Percentiles rank a stretch among this genome's conserved stretches.
Conservation (phyloP, 2,797 vertebrate species). For the Enteromius thamalakanensis region DNA sequence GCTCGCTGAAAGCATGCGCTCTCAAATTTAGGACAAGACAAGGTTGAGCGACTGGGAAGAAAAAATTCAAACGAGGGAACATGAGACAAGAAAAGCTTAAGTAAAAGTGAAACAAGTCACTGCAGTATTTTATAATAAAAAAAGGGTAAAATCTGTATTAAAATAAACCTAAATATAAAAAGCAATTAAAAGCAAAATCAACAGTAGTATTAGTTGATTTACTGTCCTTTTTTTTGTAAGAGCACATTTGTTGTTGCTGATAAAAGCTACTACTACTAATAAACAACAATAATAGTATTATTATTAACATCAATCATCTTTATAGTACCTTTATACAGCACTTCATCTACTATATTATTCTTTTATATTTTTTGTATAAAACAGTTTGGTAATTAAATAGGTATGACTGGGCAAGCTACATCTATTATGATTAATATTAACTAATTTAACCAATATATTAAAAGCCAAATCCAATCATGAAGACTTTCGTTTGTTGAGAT, state of each 20-base stretch:
- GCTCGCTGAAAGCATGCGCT: background rate
- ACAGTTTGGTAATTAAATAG: background rate
- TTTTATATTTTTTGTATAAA: background rate
- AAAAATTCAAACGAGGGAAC: background rate
- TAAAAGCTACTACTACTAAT: background rate
- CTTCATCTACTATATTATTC: background rate
- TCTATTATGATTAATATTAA: background rate
- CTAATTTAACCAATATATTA: background rate
- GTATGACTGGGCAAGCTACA: background rate
- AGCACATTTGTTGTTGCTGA: background rate
- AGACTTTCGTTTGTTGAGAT: background rate
- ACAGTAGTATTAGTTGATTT: background rate
- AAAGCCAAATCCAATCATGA: background rate
- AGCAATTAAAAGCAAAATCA: background rate
- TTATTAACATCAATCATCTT: background rate
- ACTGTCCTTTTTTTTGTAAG: background rate
- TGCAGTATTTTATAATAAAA: background rate
- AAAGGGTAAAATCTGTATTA: background rate
- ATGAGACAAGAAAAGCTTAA: background rate
- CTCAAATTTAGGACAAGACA: conserved; percentile 46
- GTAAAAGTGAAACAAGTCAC: background rate
- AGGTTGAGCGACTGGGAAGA: conserved; percentile 16
- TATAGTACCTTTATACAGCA: background rate
- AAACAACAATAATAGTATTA: background rate
- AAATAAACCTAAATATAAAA: background rate